A percentile compares a stretch with the other conserved stretches of the same genome.
These are phyloP conservation scores for Mormyrops boulengeri DNA, from an alignment of 2,797 vertebrate genomes.

Conservation along the genomic window DNA sequence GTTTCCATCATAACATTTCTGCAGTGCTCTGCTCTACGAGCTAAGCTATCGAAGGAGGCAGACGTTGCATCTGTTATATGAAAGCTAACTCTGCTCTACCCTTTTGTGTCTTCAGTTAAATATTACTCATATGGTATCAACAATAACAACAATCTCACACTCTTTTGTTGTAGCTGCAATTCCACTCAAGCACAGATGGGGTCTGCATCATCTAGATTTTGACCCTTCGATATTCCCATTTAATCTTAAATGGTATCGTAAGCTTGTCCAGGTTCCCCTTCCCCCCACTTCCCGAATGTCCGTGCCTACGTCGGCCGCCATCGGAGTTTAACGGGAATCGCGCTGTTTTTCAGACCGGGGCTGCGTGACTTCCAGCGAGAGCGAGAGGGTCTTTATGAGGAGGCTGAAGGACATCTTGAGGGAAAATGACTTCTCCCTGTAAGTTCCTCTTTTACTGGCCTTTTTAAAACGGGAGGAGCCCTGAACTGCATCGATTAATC, in stretches of 20 bases:
- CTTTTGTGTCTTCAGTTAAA: not conserved
- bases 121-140: not conserved
- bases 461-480: not conserved
- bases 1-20: not conserved
- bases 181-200: not conserved
- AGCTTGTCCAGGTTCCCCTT: not conserved
- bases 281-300: not conserved
- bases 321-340: not conserved
- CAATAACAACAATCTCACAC: not conserved
- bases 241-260: not conserved
- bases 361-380: conserved; percentile 72
- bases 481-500: not conserved
- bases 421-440: conserved; percentile 86
- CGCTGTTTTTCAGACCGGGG: conserved; percentile 70
- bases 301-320: not conserved
- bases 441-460: conserved; percentile 51
- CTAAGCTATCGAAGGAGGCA: not conserved
- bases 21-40: not conserved
- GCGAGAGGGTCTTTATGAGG: conserved; percentile 85
- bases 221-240: not conserved
- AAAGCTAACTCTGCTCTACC: not conserved
- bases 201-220: not conserved
- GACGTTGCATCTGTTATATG: not conserved
- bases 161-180: not conserved
- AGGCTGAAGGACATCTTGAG: conserved; percentile 87